Evolutionary conservation across 2,797 vertebrate genomes (phyloP).

Genomic region (Prionace glauca): DNA sequence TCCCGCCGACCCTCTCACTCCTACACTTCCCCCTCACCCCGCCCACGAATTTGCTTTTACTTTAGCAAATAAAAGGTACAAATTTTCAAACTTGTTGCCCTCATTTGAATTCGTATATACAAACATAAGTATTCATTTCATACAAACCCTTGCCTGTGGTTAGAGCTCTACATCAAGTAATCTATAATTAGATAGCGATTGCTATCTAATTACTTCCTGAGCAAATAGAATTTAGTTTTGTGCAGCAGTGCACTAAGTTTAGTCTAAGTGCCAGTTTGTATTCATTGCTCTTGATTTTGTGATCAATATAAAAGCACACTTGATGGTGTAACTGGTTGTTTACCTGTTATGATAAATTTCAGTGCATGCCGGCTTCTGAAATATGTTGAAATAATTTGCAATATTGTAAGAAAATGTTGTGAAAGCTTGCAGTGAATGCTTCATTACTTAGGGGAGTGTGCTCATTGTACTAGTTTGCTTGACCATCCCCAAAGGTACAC

Average conservation of each 20-base stretch:
- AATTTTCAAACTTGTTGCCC: not conserved
- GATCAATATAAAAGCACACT: not conserved
- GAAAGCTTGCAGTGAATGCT: not conserved
- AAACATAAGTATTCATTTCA: not conserved
- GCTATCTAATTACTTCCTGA: not conserved
- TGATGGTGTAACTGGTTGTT: not conserved
- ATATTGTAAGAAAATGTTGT: not conserved
- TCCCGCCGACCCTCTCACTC: no score
- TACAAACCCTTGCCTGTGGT: not conserved
- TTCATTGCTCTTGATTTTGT: not conserved
- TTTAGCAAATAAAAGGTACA: not conserved
- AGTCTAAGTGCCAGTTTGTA: not conserved
- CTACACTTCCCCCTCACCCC: no score
- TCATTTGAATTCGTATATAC: not conserved
- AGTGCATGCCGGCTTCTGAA: not conserved
- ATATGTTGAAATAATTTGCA: not conserved
- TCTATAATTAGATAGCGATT: not conserved
- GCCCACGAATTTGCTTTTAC: not conserved
- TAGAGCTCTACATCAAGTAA: not conserved
- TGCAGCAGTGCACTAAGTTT: not conserved
- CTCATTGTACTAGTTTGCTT: not conserved
- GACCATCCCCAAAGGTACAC: not conserved
- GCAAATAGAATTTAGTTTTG: not conserved
- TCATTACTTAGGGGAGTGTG: not conserved
- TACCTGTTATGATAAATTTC: not conserved